These are phyloP conservation scores for Limanda limanda DNA, from an alignment of 2,113 vertebrate genomes.

Conservation along the genomic window DNA sequence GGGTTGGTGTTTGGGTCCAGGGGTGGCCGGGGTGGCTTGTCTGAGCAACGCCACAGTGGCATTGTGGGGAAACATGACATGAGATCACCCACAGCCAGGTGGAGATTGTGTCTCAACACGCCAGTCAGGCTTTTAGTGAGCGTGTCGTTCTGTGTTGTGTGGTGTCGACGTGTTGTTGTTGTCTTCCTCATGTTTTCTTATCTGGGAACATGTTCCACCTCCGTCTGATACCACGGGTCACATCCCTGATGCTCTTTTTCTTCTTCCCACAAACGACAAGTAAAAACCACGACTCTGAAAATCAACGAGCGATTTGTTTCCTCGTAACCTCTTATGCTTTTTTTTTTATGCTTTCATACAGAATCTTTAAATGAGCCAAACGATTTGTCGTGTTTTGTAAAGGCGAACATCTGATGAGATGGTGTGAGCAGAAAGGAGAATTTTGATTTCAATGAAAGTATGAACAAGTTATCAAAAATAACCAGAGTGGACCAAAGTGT, in stretches of 20 bases:
- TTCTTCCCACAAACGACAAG: neutral
- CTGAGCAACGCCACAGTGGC: constrained; percentile 40
- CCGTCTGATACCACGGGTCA: constrained; percentile 10
- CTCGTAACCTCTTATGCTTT: neutral
- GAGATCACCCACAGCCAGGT: constrained; percentile 56
- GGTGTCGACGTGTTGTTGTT: constrained; percentile 1
- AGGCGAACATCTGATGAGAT: too few species aligned
- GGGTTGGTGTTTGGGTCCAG: constrained; percentile 66
- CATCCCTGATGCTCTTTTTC: constrained; percentile 8
- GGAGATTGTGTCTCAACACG: constrained; percentile 55
- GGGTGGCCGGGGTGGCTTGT: constrained; percentile 39
- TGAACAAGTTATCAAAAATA: too few species aligned
- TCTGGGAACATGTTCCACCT: constrained; percentile 14
- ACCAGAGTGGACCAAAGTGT: too few species aligned
- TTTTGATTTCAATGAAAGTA: too few species aligned
- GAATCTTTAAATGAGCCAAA: neutral
- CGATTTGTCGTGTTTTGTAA: neutral
- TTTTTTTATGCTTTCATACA: constrained; percentile 18
- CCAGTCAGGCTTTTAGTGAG: constrained; percentile 39
- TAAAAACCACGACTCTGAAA: neutral
- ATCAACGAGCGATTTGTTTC: neutral
- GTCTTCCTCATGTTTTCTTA: constrained; percentile 17
- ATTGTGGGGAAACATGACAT: constrained; percentile 64
- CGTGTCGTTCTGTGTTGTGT: neutral
- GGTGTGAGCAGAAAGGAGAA: too few species aligned